Evolutionary conservation across 2,797 vertebrate species (phyloP), one percentile per base, ranked within the genome.

Genomic region (Spinus pinus): DNA sequence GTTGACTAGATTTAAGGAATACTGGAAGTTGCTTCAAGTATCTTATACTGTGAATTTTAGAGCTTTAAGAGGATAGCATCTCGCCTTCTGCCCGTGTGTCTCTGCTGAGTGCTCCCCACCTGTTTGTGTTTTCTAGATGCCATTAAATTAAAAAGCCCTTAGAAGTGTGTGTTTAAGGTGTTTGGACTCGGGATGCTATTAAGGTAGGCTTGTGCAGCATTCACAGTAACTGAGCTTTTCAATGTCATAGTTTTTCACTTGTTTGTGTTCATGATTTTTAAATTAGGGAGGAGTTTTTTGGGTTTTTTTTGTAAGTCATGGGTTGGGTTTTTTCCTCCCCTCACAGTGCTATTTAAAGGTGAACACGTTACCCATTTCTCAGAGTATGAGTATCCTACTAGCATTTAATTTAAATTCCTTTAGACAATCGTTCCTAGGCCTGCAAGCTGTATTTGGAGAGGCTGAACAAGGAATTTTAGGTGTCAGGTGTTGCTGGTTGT

Each of bases 1-100:
- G 94, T 23, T 89, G 86, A 86, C 65, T 96, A 97, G 94, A 47
- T 94, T 80, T 97, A 95, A 96, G 96, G 95, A 97, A 74, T 74
- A 20, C 89, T 93, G 96, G 94, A 95, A 96, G 77, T 97, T 93
- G 95, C 95, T 97, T 97, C 94, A 25, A 91, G 77, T 94, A 61
- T 84, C 94, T 95, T 46, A 97, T 97, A 98, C 97, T 98, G 97
- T 98, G 98, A 98, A 97, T 96, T 94, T 74, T 95, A 91, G 95
- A 97, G 92, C 95, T 81, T 92, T 90, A 94, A 53, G 97, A 97
- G 97, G 96, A 27, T 90, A 92, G 92, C 92, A 92, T 56, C 94
- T 90, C 5, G 3, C 92, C 89, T 60, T 79, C 79, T 73, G 77
- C 72, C 88, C 0, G 31, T 44, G 81, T 74, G 83, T 90, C 79